Base-by-base conservation (phyloP, 2,113 vertebrate species). In the Varanus salvator region DNA sequence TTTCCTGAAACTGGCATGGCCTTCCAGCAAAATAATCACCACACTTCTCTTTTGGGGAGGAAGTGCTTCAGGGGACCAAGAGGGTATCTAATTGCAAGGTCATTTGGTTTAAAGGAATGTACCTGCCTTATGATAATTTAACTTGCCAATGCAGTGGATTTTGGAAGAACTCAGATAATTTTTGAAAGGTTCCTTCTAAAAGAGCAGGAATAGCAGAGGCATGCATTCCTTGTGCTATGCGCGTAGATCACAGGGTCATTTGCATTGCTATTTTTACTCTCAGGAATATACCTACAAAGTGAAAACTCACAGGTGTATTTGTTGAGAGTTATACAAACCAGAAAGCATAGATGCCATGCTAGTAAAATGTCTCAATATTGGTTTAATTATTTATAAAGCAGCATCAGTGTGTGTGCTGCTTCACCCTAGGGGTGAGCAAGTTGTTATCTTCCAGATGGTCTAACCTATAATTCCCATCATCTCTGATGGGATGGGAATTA, bases 191-290 rank as follows among this genome's bases (percentile, higher is more conserved):
- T 71, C 90, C 50, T 84, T 87, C 93, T 90, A 66, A 78, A 80
- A 86, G 90, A 89, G 23, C 87, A 78, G 86, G 91, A 89, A 94
- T 91, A 90, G 88, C 92, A 93, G 87, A 84, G 87, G 85, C 93
- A 94, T 92, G 91, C 83, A 90, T 86, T 92, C 93, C 92, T 95
- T 87, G 93, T 92, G 85, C 92, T 93, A 80, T 90, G 92, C 68
- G 87, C 89, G 92, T 90, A 85, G 92, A 85, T 66, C 81, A 83
- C 8, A 50, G 60, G 44, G 29, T 2, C 38, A 21, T 71, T 85
- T 60, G n/a, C 50, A 48, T 6, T 78, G n/a, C 54, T 77, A n/a
- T 77, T 77, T 77, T 87, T 27, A 25, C 25, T 25, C 52, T 19
- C n/a, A 23, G 34, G 4, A 86, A n/a, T 54, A 2, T n/a, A 11